These are phyloP conservation scores for Drosophila percnosoma DNA, from an alignment of 2,888 invertebrate species.

Conservation along the genomic window DNA sequence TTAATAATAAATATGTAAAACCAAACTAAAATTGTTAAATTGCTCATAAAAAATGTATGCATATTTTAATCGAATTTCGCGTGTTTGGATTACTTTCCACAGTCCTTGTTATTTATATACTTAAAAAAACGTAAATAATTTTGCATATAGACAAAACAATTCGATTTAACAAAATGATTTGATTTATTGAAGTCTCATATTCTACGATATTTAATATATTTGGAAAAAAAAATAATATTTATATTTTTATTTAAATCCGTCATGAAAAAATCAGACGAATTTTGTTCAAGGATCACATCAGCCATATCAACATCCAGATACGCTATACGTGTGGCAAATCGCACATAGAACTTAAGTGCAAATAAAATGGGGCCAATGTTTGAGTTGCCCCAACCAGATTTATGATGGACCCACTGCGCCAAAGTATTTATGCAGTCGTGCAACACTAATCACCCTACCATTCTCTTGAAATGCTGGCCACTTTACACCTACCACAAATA, in stretches of 20 bases:
- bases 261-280: not conserved
- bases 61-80: not conserved
- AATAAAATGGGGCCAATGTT: conserved; percentile 51
- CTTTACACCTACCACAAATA: conserved; percentile 56
- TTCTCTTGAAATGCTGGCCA: conserved; percentile 30
- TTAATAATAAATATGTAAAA: not conserved
- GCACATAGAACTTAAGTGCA: conserved; percentile 37
- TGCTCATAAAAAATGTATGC: not conserved
- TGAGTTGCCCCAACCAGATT: conserved; percentile 56
- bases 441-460: conserved; percentile 1
- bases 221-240: not conserved
- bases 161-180: not conserved
- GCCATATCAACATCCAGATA: not conserved
- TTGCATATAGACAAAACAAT: not conserved
- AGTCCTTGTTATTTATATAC: not conserved
- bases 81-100: not conserved
- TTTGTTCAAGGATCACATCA: not conserved
- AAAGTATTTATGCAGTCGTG: conserved; percentile 54
- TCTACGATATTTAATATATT: not conserved
- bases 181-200: not conserved
- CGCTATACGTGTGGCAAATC: conserved; percentile 23
- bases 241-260: not conserved
- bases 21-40: not conserved
- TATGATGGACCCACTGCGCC: conserved; percentile 62
- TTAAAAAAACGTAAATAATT: not conserved